Conservation (phyloP, 1,140 invertebrate genomes). For the Aphidius ervi region DNA sequence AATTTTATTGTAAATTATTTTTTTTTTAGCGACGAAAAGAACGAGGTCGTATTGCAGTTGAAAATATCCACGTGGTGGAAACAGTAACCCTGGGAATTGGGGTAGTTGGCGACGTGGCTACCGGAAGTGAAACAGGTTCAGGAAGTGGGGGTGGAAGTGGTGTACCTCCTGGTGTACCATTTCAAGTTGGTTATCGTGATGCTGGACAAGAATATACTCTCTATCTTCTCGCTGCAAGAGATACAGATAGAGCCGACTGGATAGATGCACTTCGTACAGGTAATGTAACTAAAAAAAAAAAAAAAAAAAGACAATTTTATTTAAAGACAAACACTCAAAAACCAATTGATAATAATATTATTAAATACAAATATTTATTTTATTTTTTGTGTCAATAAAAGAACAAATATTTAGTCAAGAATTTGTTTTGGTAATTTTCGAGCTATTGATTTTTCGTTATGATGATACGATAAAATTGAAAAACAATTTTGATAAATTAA, state of each 20-base stretch:
- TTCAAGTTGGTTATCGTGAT: constrained; percentile 73
- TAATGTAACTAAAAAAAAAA: constrained; percentile 38
- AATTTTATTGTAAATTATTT: constrained; percentile 4
- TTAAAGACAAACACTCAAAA: no score
- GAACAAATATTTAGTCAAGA: no score
- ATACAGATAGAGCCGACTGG: constrained; percentile 72
- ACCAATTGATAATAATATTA: no score
- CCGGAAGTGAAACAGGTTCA: constrained; percentile 37
- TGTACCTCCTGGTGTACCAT: constrained; percentile 55
- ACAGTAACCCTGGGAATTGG: constrained; percentile 60
- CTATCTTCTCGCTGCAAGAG: constrained; percentile 69
- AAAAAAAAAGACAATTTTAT: no score
- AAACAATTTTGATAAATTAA: no score
- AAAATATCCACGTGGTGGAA: constrained; percentile 72
- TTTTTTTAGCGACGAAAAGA: constrained; percentile 67
- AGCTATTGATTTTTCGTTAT: no score
- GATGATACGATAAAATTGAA: no score
- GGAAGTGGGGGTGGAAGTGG: constrained; percentile 37
- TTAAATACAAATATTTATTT: no score
- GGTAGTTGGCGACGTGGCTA: constrained; percentile 30
- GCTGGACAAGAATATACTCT: constrained; percentile 69
- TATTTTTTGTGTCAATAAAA: no score
- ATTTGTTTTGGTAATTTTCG: no score
- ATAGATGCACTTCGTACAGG: constrained; percentile 71
- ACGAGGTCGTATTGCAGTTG: constrained; percentile 71